Base-by-base conservation (phyloP, 2,888 invertebrate species). In the Orthosia gothica region DNA sequence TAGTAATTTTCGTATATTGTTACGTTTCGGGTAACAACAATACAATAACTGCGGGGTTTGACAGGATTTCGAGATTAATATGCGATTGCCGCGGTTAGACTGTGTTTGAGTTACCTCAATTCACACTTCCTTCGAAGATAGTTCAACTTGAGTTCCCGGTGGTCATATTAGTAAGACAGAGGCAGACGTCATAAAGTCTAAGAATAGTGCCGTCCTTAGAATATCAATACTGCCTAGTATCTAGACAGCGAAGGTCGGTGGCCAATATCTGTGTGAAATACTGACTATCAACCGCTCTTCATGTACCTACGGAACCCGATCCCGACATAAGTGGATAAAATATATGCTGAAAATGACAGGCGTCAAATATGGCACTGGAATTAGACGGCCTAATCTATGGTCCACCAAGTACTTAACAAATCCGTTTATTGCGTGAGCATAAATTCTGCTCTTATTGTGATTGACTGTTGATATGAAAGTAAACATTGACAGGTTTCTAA, bases 171-270 rank as follows among this genome's bases (percentile, higher is more conserved):
- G 55, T 26, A 61, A 13, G 20, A 54, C 13, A n/a, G n/a, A 15
- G 12, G 26, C 52, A 54, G 26, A 63, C 40, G 18, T 55, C 26
- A 65, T 59, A 32, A 66, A 23, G 5, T 74, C 66, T 62, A 52
- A 52, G 40, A 79, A 66, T 57, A 63, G 57, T 66, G 55, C n/a
- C 11, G 12, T 47, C 23, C 65, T 63, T 55, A 47, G 20, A 65
- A 79, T 72, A 65, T 62, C 61, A 57, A 79, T 54, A 74, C 58
- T 57, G 79, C 18, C 13, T 40, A 40, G 26, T 63, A 74, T 79
- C 66, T 45, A 64, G n/a, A 59, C 64, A 26, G 20, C 26, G 18
- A 61, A 64, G 58, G 40, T 64, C 64, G 63, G 32, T 67, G 16
- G 45, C 45, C 61, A 61, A 77, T 70, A 32, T 15, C 52, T 40